Evolutionary conservation across 2,888 invertebrate genomes (phyloP).

Genomic region (Thumatha senex): DNA sequence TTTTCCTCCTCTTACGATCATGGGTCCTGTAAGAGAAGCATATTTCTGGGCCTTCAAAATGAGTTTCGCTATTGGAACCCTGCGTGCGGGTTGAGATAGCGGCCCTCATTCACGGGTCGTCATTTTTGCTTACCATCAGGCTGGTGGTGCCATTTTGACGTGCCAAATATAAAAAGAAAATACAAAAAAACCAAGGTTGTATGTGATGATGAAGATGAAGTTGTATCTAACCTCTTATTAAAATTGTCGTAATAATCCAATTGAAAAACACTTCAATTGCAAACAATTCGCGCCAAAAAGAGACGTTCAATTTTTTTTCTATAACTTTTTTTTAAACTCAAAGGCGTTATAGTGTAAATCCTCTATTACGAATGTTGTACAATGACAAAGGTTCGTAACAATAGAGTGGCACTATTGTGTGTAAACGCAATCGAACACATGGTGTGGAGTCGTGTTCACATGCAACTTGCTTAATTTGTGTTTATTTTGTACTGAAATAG

Average conservation of each 20-base stretch:
- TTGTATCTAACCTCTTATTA: too few relatives aligned
- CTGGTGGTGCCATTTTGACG: too few relatives aligned
- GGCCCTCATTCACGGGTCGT: too few relatives aligned
- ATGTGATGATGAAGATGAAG: too few relatives aligned
- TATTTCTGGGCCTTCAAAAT: too few relatives aligned
- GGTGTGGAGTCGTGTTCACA: slow-evolving; percentile 25
- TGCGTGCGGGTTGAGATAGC: too few relatives aligned
- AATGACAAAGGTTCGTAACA: slow-evolving; percentile 42
- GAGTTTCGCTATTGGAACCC: too few relatives aligned
- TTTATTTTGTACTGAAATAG: background rate
- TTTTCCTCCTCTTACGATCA: too few relatives aligned
- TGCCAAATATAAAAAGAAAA: too few relatives aligned
- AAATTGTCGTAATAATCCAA: background rate
- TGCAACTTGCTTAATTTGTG: slow-evolving; percentile 34
- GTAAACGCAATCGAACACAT: slow-evolving; percentile 51
- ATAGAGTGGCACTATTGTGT: slow-evolving; percentile 59
- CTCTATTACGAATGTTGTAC: slow-evolving; percentile 57
- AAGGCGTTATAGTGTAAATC: slow-evolving; percentile 70
- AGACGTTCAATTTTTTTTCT: slow-evolving; percentile 20
- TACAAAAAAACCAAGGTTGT: too few relatives aligned
- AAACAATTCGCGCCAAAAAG: background rate
- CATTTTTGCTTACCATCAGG: too few relatives aligned
- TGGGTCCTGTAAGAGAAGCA: too few relatives aligned
- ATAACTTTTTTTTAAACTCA: slow-evolving; percentile 26
- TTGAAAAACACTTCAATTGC: background rate